Percentiles rank a stretch among this genome's conserved stretches.
Evolutionary conservation across 2,113 vertebrate genomes (phyloP).

Genomic region (Oncorhynchus keta): DNA sequence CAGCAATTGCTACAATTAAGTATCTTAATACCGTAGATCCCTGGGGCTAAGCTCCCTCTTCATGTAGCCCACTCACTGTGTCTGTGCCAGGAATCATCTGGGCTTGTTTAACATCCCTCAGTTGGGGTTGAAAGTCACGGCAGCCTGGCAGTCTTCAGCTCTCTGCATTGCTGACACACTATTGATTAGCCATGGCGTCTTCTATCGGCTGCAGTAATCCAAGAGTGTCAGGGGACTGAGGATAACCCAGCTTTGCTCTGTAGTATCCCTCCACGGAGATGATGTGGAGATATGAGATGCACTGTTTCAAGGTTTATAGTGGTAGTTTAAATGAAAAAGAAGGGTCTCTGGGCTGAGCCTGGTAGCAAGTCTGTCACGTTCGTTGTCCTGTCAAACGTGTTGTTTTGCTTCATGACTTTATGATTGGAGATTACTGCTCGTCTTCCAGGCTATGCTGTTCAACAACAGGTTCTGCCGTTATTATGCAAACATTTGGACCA

Average conservation of each 20-base stretch:
- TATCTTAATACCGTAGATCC: constrained; percentile 40
- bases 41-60: constrained; percentile 35
- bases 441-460: too few species aligned
- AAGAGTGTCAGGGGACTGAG: constrained; percentile 51
- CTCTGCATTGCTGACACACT: constrained; percentile 33
- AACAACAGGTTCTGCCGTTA: background rate
- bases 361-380: too few species aligned
- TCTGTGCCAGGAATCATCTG: constrained; percentile 35
- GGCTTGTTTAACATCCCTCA: constrained; percentile 36
- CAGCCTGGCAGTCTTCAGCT: constrained; percentile 28
- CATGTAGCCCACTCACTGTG: constrained; percentile 46
- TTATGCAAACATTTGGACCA: background rate
- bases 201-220: constrained; percentile 56
- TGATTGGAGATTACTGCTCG: too few species aligned
- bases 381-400: too few species aligned
- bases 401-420: too few species aligned
- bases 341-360: too few species aligned
- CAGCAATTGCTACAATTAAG: background rate
- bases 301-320: too few species aligned
- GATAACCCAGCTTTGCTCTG: background rate
- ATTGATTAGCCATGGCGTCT: constrained; percentile 65
- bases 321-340: too few species aligned
- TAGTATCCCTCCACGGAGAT: too few species aligned
- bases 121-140: constrained; percentile 41
- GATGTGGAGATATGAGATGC: too few species aligned